Evolutionary conservation across 2,888 invertebrate species (phyloP), one percentile per base, ranked within the genome.

Genomic region (Hypercompe scribonia): DNA sequence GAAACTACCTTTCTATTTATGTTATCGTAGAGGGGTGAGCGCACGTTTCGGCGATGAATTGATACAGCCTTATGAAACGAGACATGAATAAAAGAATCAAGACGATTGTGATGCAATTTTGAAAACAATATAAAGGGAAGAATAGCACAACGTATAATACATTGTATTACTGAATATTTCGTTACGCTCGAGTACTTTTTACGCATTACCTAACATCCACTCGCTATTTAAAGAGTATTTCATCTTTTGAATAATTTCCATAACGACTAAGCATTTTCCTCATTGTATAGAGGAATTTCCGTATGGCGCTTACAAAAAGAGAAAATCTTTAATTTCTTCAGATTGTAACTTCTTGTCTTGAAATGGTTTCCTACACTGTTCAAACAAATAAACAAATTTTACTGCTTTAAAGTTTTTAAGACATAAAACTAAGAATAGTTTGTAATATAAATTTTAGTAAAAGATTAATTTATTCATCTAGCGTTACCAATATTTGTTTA

Each of bases 41-140:
- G 73, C 74, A 71, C 74, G 83, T 39, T 58, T 70, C 42, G 46
- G 65, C 69, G 68, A 80, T 80, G 77, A 83, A 83, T 83, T 77
- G 77, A 80, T 83, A 83, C 73, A 71, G 75, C 73, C 80, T 83
- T 81, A 82, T 77, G 73, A 83, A 77, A 83, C 82, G 81, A 78
- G 81, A 71, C 73, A 74, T 83, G 83, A 81, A 81, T 81, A 80
- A 81, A 78, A 78, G 78, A 77, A 82, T 63, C 73, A 71, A 79
- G 10, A 34, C 66, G 31, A 65, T 39, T 65, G 64, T 68, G 42
- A 42, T 65, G 34, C 65, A 69, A 36, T 34, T 73, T 21, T 28
- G 50, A 54, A 54, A 24, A 71, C 64, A 61, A 69, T 58, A 21
- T 13, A 15, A 39, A 34, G 36, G 33, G 24, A 54, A 42, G 31